Conservation (phyloP, 1,140 invertebrate genomes). For the Hylyphantes graminicola region DNA sequence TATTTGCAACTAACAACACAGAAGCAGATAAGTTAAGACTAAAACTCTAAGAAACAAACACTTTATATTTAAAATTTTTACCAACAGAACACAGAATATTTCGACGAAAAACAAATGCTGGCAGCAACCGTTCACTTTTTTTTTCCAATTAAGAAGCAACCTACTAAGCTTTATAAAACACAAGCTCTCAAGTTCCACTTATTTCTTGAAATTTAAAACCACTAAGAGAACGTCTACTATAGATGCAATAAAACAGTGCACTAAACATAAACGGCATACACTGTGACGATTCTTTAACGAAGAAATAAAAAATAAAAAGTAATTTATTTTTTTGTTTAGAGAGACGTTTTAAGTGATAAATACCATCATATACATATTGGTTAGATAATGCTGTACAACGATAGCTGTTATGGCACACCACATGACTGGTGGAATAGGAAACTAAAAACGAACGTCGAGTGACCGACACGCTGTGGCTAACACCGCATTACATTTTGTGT, state of each 20-base stretch:
- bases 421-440: conserved; percentile 38
- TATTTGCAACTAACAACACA: conserved; percentile 58
- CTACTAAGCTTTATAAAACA: conserved; percentile 54
- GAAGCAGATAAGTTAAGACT: conserved; percentile 59
- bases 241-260: conserved; percentile 55
- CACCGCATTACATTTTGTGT: conserved; percentile 7
- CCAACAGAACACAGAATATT: conserved; percentile 42
- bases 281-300: conserved; percentile 29
- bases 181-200: conserved; percentile 41
- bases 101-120: conserved; percentile 15
- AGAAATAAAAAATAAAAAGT: conserved; percentile 44
- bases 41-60: conserved; percentile 58
- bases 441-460: conserved; percentile 25
- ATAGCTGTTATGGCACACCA: conserved; percentile 56
- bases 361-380: conserved; percentile 25
- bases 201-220: conserved; percentile 51
- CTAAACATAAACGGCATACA: conserved; percentile 48
- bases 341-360: conserved; percentile 8
- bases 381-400: conserved; percentile 47
- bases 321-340: conserved; percentile 30
- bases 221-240: conserved; percentile 51
- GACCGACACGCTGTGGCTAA: conserved; percentile 6
- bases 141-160: conserved; percentile 5
- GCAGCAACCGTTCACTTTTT: conserved; percentile 8
- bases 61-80: conserved; percentile 57